Evolutionary conservation across 2,113 vertebrate genomes (phyloP).

Genomic region (Oncorhynchus masou): DNA sequence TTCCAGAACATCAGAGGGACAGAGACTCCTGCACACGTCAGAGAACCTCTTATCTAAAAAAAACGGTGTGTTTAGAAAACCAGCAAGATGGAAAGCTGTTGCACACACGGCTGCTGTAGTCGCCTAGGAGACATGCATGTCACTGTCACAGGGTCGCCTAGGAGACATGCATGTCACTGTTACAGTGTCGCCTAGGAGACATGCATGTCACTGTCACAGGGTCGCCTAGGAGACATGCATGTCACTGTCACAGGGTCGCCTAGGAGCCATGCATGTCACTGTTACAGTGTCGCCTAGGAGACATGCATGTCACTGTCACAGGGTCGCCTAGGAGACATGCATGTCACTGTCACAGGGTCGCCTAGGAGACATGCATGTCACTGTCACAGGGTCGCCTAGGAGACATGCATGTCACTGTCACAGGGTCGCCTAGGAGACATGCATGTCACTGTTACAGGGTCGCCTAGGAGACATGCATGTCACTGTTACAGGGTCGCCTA

Average conservation of each 20-base stretch:
- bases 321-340: constrained; percentile 30
- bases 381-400: background rate
- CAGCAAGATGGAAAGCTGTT: constrained; percentile 64
- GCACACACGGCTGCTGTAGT: constrained; percentile 29
- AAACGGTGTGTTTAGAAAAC: constrained; percentile 72
- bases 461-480: background rate
- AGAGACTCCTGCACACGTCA: constrained; percentile 78
- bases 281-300: too few relatives aligned
- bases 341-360: too few relatives aligned
- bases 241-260: constrained; percentile 55
- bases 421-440: constrained; percentile 55
- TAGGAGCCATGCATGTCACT: constrained; percentile 45
- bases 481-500: constrained; percentile 57
- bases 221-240: background rate
- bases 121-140: constrained; percentile 54
- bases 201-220: constrained; percentile 57
- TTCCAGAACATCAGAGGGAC: constrained; percentile 79
- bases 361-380: too few relatives aligned
- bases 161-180: background rate
- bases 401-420: constrained; percentile 12
- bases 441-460: too few relatives aligned
- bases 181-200: constrained; percentile 65
- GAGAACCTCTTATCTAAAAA: constrained; percentile 68
- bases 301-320: too few relatives aligned
- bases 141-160: constrained; percentile 36